Conservation (phyloP, 1,140 invertebrate genomes). For the Sipha flava region DNA sequence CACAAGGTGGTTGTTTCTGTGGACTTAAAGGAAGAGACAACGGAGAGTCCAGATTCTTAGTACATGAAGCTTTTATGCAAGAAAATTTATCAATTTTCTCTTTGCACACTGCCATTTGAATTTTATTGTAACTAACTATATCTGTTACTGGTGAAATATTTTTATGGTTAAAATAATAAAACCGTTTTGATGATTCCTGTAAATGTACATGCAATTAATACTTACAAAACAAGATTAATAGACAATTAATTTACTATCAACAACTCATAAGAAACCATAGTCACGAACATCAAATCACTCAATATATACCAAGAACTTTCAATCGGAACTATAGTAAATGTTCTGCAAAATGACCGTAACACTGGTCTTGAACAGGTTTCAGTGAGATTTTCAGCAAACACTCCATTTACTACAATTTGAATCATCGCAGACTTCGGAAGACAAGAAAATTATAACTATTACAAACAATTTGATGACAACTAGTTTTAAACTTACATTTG, state of each 20-base stretch:
- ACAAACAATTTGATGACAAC: neutral
- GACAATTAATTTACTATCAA: neutral
- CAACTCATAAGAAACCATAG: neutral
- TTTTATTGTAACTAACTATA: no score
- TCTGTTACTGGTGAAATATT: neutral
- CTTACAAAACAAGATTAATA: no score
- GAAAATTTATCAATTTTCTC: no score
- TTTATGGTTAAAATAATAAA: neutral
- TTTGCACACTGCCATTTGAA: neutral
- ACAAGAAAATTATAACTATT: neutral
- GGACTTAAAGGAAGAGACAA: no score
- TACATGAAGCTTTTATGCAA: no score
- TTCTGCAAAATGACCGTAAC: neutral
- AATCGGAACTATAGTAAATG: neutral
- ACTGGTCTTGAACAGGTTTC: neutral
- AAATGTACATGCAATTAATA: no score
- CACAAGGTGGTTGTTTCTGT: no score
- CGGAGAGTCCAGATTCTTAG: no score
- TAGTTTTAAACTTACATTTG: neutral
- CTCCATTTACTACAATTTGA: slow-evolving; percentile 12
- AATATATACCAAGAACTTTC: slow-evolving; percentile 4
- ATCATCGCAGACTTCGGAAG: neutral
- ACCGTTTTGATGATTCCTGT: neutral
- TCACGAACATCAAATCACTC: neutral
- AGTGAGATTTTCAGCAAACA: neutral